Base-by-base conservation (phyloP, 2,113 vertebrate species). In the Ardeotis arabs region DNA sequence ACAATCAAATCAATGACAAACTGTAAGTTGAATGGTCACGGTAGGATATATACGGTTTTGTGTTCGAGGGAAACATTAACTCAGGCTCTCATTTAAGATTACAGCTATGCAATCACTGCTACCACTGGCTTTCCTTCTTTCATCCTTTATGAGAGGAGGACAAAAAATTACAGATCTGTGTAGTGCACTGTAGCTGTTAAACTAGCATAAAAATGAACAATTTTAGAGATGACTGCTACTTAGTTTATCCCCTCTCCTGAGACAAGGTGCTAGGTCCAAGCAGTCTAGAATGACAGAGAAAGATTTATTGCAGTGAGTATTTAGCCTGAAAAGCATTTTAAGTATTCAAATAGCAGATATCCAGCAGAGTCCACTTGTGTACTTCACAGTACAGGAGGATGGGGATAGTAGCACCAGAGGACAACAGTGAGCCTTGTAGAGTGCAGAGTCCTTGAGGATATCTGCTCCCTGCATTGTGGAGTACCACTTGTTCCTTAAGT, bases 341-440 rank as follows among this genome's bases (percentile, higher is more conserved):
- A 66, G 7, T 22, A 63, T 60, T 81, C 52, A 37, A 82, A 82
- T 6, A 76, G 55, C 27, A 64, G 8, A 73, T 15, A 80, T 1
- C 6, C 29, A 80, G 27, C 68, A 84, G 29, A 74, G 21, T 29
- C 18, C n/a, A 75, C 7, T 21, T 9, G 6, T 67, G 10, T 21
- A 35, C 37, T 78, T 39, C 17, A 49, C 22, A 12, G 35, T 62
- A 50, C 37, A 74, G 25, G 14, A 84, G 23, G 18, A 85, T 12
- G 4, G 6, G 10, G 12, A 31, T 3, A 47, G 52, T 18, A 1
- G 5, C 37, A 66, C 13, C 3, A 1, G 20, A 63, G 13, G 15
- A 22, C 35, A 52, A 80, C 19, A 70, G 35, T 3, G 6, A 74
- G 27, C 19, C 10, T 27, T 29, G 59, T 4, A 56, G 44, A 77